phyloP scores from a whole-genome alignment of 2,888 invertebrate genomes.

The Trichopria drosophilae region DNA sequence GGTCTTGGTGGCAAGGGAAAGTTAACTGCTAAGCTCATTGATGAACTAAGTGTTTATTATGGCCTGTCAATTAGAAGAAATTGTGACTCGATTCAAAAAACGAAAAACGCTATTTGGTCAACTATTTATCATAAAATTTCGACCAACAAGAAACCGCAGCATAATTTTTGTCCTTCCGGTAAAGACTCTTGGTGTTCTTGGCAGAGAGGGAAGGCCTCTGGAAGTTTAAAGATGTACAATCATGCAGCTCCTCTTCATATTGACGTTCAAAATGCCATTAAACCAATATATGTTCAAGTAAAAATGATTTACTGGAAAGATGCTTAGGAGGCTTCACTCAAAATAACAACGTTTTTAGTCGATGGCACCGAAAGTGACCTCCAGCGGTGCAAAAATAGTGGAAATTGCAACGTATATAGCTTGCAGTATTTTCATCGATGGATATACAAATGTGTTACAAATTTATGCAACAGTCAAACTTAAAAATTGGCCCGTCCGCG shows the following conservation, averaged over 20 bases:
- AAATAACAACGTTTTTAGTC: conserved; percentile 32
- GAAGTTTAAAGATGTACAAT: conserved; percentile 17
- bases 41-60: conserved; percentile 28
- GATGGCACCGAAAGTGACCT: conserved; percentile 29
- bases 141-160: conserved; percentile 27
- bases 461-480: conserved; percentile 19
- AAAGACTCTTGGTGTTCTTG: conserved; percentile 29
- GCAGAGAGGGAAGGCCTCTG: conserved; percentile 21
- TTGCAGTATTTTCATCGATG: conserved; percentile 20
- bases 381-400: conserved; percentile 21
- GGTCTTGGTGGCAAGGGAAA: conserved; percentile 26
- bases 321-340: conserved; percentile 30
- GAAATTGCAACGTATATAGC: too few relatives aligned
- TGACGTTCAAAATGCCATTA: conserved; percentile 28
- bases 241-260: conserved; percentile 19
- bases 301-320: conserved; percentile 29
- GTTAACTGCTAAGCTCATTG: conserved; percentile 30
- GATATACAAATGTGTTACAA: conserved; percentile 16
- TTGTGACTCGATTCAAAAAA: conserved; percentile 18
- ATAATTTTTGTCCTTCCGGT: conserved; percentile 28
- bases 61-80: conserved; percentile 26
- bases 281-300: conserved; percentile 29
- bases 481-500: conserved; percentile 14
- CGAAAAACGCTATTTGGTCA: conserved; percentile 28
- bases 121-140: conserved; percentile 29